These are phyloP conservation scores for Clavelina lepadiformis DNA, from an alignment of 23 tunicate genomes.

Conservation along the genomic window DNA sequence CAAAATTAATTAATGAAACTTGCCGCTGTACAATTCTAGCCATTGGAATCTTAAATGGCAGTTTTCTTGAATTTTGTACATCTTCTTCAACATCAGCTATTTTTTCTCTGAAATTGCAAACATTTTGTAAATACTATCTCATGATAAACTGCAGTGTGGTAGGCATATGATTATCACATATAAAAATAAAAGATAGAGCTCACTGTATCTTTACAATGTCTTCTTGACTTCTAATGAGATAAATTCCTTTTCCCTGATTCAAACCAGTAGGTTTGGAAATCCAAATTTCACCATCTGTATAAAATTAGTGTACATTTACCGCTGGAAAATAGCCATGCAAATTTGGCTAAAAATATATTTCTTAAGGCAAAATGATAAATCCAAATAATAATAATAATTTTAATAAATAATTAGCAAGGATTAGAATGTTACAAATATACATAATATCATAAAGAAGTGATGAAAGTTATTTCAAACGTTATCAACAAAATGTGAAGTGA, in stretches of 20 bases:
- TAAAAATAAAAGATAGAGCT: too few relatives aligned
- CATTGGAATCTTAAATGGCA: constrained; percentile 73
- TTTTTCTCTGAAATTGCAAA: constrained; percentile 30
- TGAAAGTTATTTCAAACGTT: too few relatives aligned
- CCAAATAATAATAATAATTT: too few relatives aligned
- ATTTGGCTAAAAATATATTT: not conserved
- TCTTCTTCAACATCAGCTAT: constrained; percentile 76
- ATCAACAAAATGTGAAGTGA: too few relatives aligned
- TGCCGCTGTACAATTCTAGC: constrained; percentile 85
- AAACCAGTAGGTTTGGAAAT: constrained; percentile 92
- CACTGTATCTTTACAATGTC: constrained; percentile 62
- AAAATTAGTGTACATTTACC: not conserved
- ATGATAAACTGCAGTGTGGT: not conserved
- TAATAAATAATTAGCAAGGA: too few relatives aligned
- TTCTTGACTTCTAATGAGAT: constrained; percentile 47
- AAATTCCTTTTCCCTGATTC: constrained; percentile 95
- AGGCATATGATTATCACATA: too few relatives aligned
- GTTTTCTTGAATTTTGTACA: constrained; percentile 44
- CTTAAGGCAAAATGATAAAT: not conserved
- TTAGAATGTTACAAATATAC: too few relatives aligned
- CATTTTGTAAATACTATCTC: not conserved
- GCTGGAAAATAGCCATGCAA: not conserved
- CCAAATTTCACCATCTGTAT: constrained; percentile 79
- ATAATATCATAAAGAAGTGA: too few relatives aligned
- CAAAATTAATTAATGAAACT: not conserved